Conservation (phyloP, 2,113 vertebrate species). For the Phrynocephalus versicolor region DNA sequence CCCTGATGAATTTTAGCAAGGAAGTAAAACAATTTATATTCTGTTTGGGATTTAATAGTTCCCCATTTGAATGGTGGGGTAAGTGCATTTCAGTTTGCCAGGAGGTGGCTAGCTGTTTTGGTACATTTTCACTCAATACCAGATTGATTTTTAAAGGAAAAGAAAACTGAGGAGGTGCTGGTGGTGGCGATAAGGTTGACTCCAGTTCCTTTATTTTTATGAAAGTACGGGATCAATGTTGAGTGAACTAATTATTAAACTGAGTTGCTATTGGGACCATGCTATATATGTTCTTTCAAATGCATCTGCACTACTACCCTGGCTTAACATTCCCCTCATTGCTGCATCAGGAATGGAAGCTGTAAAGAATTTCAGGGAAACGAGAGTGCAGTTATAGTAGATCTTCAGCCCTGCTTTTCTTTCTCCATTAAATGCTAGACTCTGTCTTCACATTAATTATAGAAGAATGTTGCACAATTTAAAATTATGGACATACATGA, state of each 20-base stretch:
- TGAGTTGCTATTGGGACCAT: not conserved
- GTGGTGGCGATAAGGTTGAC: not conserved
- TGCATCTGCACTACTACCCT: not conserved
- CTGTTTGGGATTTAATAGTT: too few relatives aligned
- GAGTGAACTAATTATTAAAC: not conserved
- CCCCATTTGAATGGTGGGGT: not conserved
- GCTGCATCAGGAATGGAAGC: not conserved
- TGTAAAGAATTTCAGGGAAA: not conserved
- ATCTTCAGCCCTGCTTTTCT: not conserved
- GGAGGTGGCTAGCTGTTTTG: not conserved
- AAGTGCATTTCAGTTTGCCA: not conserved
- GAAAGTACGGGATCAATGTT: not conserved
- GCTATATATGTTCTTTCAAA: not conserved
- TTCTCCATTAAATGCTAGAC: too few relatives aligned
- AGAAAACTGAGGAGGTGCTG: not conserved
- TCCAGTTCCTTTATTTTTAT: not conserved
- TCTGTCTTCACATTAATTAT: too few relatives aligned
- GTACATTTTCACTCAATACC: not conserved
- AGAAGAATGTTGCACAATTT: too few relatives aligned
- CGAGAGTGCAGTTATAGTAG: not conserved
- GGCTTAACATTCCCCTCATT: too few relatives aligned
- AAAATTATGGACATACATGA: too few relatives aligned
- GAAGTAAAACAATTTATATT: too few relatives aligned
- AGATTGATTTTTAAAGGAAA: too few relatives aligned
- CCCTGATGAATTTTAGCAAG: not conserved